Evolutionary conservation across 1,140 invertebrate genomes (phyloP).

Genomic region (Papilio polyxenes): DNA sequence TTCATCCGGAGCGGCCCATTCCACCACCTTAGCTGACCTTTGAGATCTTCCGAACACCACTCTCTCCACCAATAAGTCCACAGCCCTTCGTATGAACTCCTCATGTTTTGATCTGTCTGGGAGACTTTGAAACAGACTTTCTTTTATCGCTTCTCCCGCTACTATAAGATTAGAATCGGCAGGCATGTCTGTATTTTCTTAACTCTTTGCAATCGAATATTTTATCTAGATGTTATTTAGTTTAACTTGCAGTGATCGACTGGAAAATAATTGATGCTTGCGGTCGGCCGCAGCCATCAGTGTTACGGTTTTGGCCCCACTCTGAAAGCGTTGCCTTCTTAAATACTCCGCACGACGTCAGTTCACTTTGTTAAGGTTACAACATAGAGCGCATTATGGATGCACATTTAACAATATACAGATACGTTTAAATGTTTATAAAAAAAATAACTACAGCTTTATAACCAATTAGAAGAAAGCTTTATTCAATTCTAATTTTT

Average conservation of each 20-base stretch:
- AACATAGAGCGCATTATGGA: constrained; percentile 59
- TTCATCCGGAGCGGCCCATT: constrained; percentile 87
- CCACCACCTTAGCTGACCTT: constrained; percentile 86
- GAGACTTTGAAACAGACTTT: constrained; percentile 76
- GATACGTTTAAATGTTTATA: constrained; percentile 14
- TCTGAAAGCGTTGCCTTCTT: constrained; percentile 67
- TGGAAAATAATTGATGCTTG: constrained; percentile 42
- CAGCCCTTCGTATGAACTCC: constrained; percentile 85
- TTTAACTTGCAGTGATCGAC: constrained; percentile 27
- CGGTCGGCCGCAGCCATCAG: constrained; percentile 64
- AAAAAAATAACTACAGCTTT: not conserved
- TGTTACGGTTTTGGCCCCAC: constrained; percentile 63
- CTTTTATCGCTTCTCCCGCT: constrained; percentile 54
- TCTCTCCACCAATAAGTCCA: constrained; percentile 86
- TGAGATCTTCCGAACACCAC: constrained; percentile 88
- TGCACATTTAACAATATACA: constrained; percentile 45
- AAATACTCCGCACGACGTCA: constrained; percentile 71
- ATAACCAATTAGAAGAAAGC: not conserved
- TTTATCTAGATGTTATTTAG: constrained; percentile 49
- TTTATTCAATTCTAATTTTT: no score
- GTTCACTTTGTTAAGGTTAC: constrained; percentile 75
- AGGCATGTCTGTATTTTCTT: constrained; percentile 61
- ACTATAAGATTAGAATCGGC: constrained; percentile 72
- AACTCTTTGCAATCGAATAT: constrained; percentile 41
- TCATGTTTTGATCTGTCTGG: constrained; percentile 84